Evolutionary conservation across 2,888 invertebrate genomes (phyloP).

Genomic region (Abrostola triplasia): DNA sequence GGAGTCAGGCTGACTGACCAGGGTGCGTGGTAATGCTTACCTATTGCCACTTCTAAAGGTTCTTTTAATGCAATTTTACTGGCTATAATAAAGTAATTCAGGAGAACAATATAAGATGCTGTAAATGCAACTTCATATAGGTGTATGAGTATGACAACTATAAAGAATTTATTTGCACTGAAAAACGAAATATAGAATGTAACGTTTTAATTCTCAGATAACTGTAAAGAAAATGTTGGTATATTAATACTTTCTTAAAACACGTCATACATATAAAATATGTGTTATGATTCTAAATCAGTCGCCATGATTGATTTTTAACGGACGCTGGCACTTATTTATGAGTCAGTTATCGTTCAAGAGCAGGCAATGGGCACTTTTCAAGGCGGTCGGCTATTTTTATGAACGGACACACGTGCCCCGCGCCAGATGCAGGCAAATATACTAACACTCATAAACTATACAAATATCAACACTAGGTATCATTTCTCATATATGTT

Average conservation of each 20-base stretch:
- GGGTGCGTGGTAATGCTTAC: too few species aligned
- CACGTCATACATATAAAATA: conserved; percentile 14
- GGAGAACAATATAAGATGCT: too few species aligned
- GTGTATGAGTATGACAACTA: too few species aligned
- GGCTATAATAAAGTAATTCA: too few species aligned
- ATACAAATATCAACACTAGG: not conserved
- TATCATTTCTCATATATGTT: not conserved
- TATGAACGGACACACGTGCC: conserved; percentile 59
- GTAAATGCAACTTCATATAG: too few species aligned
- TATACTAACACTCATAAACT: not conserved
- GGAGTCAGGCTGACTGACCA: too few species aligned
- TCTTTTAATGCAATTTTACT: too few species aligned
- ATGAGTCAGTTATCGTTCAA: conserved; percentile 50
- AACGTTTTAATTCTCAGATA: not conserved
- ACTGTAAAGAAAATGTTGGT: conserved; percentile 1
- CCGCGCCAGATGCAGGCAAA: conserved; percentile 62
- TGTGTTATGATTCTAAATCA: conserved; percentile 30
- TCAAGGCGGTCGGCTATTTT: conserved; percentile 65
- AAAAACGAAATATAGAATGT: not conserved
- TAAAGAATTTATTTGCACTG: too few species aligned
- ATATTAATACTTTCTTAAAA: not conserved
- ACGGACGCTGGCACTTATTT: conserved; percentile 32
- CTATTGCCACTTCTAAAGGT: too few species aligned
- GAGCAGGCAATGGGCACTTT: conserved; percentile 54
- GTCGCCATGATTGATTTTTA: conserved; percentile 44